These are phyloP conservation scores for Stenopsyche tienmushanensis DNA, from an alignment of 1,140 invertebrate species.

Conservation along the genomic window DNA sequence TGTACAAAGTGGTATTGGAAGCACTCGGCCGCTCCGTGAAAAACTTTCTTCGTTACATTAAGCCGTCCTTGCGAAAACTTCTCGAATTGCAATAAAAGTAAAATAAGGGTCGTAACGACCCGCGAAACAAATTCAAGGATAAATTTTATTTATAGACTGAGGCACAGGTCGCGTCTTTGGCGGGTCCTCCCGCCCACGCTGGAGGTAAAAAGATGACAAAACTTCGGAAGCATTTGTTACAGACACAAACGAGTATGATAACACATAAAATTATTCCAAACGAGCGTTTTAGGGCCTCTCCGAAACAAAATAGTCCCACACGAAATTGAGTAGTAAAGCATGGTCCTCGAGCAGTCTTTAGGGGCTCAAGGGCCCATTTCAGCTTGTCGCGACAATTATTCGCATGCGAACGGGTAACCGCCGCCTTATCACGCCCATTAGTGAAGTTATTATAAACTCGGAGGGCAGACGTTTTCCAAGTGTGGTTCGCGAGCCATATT, in stretches of 20 bases:
- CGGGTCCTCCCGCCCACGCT: not conserved
- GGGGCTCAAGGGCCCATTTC: not conserved
- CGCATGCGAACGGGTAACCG: not conserved
- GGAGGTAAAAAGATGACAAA: not conserved
- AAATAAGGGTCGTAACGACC: too few relatives aligned
- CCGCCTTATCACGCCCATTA: not conserved
- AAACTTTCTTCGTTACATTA: too few relatives aligned
- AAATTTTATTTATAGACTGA: too few relatives aligned
- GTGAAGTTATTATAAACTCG: not conserved
- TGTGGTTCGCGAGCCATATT: not conserved
- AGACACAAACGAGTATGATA: not conserved
- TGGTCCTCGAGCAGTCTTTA: not conserved
- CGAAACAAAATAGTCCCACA: not conserved
- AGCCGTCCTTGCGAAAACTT: too few relatives aligned
- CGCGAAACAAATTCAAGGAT: too few relatives aligned
- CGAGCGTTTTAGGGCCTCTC: not conserved
- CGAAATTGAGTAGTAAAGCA: not conserved
- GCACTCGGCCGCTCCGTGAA: too few relatives aligned
- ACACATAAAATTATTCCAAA: conserved; percentile 4
- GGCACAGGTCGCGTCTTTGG: too few relatives aligned
- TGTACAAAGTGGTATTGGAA: too few relatives aligned
- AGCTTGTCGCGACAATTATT: not conserved
- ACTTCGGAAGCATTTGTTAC: not conserved
- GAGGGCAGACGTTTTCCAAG: not conserved
- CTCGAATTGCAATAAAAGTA: too few relatives aligned